Percentiles rank a stretch among this genome's conserved stretches.
phyloP scores from a whole-genome alignment of 2,888 invertebrate genomes.

The Volucella inanis region DNA sequence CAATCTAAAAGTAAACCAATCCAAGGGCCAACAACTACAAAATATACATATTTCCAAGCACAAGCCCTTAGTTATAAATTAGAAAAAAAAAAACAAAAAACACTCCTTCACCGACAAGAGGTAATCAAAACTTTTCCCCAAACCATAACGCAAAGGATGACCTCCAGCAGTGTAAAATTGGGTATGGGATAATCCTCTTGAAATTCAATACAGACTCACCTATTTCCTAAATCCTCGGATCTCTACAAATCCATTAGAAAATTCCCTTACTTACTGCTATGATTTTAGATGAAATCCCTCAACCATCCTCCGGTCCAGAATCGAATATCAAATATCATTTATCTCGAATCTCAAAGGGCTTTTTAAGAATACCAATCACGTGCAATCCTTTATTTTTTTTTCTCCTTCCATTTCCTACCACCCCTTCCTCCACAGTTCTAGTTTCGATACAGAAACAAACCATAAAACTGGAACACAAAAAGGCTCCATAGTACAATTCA shows the following conservation, averaged over 20 bases:
- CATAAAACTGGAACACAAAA: slow-evolving; percentile 65
- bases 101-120: neutral
- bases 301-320: neutral
- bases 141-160: slow-evolving; percentile 6
- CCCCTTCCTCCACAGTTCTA: neutral
- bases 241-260: slow-evolving; percentile 4
- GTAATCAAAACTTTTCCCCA: slow-evolving; percentile 30
- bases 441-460: neutral
- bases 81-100: neutral
- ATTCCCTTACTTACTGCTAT: slow-evolving; percentile 50
- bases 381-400: slow-evolving; percentile 40
- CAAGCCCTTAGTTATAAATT: neutral
- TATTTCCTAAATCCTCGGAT: neutral
- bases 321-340: slow-evolving; percentile 67
- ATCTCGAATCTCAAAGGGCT: slow-evolving; percentile 62
- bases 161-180: neutral
- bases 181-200: slow-evolving; percentile 4
- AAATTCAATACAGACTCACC: slow-evolving; percentile 26
- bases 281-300: slow-evolving; percentile 46
- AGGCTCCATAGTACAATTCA: slow-evolving; percentile 6
- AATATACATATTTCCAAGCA: neutral
- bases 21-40: neutral
- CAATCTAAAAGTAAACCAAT: neutral
- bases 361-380: slow-evolving; percentile 71
- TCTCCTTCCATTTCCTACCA: neutral